These are phyloP conservation scores for Myripristis murdjan DNA, from an alignment of 2,797 vertebrate genomes.

Conservation along the genomic window DNA sequence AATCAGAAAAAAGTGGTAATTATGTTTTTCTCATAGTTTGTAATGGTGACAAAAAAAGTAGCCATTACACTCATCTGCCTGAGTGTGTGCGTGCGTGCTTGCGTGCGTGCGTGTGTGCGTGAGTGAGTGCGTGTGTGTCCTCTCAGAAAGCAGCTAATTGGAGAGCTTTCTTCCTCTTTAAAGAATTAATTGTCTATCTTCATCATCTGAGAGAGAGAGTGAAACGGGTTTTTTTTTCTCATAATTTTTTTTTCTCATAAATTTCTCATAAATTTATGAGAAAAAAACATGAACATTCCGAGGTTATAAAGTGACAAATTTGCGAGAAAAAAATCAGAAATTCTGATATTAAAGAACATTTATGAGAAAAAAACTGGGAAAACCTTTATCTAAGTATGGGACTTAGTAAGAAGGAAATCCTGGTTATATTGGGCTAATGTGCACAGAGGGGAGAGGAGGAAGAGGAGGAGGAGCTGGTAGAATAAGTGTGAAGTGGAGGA, in stretches of 20 bases:
- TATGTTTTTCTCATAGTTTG: constrained; percentile 53
- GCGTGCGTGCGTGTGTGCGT: constrained; percentile 21
- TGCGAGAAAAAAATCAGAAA: no score
- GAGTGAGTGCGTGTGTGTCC: constrained; percentile 33
- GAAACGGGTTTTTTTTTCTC: no score
- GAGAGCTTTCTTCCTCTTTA: constrained; percentile 69
- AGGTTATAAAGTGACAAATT: no score
- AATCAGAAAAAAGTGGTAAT: constrained; percentile 45
- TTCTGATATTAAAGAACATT: no score
- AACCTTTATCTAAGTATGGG: no score
- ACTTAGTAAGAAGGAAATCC: neutral
- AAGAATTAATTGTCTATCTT: constrained; percentile 74
- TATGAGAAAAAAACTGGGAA: neutral
- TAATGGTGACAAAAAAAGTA: constrained; percentile 63
- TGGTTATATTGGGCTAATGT: neutral
- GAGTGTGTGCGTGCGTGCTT: no score
- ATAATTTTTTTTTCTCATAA: no score
- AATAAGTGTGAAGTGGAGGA: neutral
- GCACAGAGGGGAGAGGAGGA: constrained; percentile 21
- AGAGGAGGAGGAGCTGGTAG: no score
- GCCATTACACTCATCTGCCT: constrained; percentile 50
- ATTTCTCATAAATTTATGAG: no score
- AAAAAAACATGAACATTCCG: no score
- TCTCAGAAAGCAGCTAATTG: constrained; percentile 73
- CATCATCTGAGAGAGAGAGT: constrained; percentile 42